Conservation (phyloP, 2,797 vertebrate species). For the Macroramphosus scolopax region DNA sequence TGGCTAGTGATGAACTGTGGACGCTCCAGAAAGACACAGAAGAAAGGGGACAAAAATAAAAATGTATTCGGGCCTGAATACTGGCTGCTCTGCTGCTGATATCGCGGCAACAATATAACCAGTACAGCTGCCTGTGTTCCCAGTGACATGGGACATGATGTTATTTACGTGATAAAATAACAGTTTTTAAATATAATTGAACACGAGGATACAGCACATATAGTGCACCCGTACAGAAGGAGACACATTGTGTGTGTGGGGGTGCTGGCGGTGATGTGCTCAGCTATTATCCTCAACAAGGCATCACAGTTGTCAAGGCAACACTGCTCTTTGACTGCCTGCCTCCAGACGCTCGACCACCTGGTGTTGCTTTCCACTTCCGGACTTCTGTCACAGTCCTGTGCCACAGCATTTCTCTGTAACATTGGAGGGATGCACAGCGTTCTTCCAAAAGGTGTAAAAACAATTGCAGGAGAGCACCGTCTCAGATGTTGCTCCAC, state of each 20-base stretch:
- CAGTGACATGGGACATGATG: too few relatives aligned
- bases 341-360: constrained; percentile 74
- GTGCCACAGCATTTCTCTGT: too few relatives aligned
- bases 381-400: constrained; percentile 42
- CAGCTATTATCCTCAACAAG: constrained; percentile 66
- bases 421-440: too few relatives aligned
- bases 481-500: too few relatives aligned
- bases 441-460: too few relatives aligned
- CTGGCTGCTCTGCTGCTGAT: constrained; percentile 13
- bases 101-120: constrained; percentile 1
- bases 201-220: neutral
- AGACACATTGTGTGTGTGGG: constrained; percentile 4
- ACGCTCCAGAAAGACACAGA: constrained; percentile 9
- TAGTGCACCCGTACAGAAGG: too few relatives aligned
- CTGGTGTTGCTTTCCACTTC: constrained; percentile 72
- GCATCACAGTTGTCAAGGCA: constrained; percentile 79
- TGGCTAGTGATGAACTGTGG: constrained; percentile 31
- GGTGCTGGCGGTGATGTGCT: constrained; percentile 48
- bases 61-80: too few relatives aligned
- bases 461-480: too few relatives aligned
- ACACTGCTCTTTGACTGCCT: constrained; percentile 71
- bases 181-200: too few relatives aligned
- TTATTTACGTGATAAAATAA: too few relatives aligned
- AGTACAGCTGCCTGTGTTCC: neutral
- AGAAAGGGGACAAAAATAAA: constrained; percentile 12